A percentile compares a stretch with the other conserved stretches of the same genome.
Evolutionary conservation across 2,113 vertebrate genomes (phyloP).

Genomic region (Dryoscopus gambensis): DNA sequence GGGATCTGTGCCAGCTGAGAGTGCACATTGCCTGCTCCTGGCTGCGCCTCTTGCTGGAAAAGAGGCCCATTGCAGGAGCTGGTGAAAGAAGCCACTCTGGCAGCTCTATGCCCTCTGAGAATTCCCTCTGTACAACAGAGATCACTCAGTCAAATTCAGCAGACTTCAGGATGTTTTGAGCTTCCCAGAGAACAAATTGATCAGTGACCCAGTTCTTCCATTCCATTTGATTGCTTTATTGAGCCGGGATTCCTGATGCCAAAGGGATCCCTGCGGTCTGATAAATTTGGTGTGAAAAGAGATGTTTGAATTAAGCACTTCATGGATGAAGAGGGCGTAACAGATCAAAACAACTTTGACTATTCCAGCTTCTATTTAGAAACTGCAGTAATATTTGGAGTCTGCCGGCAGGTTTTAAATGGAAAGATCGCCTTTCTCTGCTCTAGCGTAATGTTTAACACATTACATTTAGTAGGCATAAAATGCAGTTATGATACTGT

Average conservation of each 20-base stretch:
- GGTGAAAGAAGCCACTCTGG: not conserved
- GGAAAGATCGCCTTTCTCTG: not conserved
- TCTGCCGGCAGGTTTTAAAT: not conserved
- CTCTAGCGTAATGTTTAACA: not conserved
- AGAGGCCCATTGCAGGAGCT: not conserved
- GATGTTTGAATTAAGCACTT: not conserved
- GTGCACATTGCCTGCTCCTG: not conserved
- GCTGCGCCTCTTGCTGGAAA: not conserved
- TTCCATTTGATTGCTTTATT: slow-evolving; percentile 13
- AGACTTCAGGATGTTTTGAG: not conserved
- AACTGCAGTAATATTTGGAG: not conserved
- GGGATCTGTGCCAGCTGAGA: not conserved
- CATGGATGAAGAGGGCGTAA: not conserved
- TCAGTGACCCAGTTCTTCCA: not conserved
- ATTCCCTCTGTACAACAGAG: not conserved
- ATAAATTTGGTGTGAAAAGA: slow-evolving; percentile 2
- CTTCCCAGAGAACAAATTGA: not conserved
- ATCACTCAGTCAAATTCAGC: not conserved
- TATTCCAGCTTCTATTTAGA: not conserved
- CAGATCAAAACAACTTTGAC: not conserved
- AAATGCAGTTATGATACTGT: not conserved
- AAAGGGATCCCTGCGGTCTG: not conserved
- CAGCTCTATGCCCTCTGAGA: not conserved
- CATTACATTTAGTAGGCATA: not conserved
- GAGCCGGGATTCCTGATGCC: not conserved